Percentiles rank a stretch among this genome's conserved stretches.
Evolutionary conservation across 2,797 vertebrate species (phyloP).

Genomic region (Myoxocephalus aenaeus): DNA sequence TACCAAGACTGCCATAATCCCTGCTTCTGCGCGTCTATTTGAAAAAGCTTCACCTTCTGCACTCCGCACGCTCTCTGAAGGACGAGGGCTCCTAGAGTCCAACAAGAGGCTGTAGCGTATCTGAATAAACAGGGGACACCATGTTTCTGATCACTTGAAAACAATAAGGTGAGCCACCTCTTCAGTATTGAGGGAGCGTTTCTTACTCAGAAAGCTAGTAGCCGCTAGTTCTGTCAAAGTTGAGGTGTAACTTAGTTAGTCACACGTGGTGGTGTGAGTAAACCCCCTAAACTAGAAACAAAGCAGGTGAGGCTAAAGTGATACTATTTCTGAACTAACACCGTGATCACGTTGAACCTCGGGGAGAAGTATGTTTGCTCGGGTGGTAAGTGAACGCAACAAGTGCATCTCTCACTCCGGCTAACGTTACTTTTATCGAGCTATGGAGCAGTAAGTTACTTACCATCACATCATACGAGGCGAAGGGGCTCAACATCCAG

Average conservation of each 20-base stretch:
- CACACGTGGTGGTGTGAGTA: background rate
- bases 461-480: constrained; percentile 37
- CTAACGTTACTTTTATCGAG: background rate
- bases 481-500: background rate
- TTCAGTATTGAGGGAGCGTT: background rate
- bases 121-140: constrained; percentile 22
- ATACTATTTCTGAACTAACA: background rate
- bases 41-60: constrained; percentile 59
- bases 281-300: background rate
- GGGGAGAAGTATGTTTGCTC: background rate
- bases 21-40: constrained; percentile 45
- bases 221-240: background rate
- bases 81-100: background rate
- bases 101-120: background rate
- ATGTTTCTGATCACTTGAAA: constrained; percentile 31
- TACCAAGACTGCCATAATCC: constrained; percentile 75
- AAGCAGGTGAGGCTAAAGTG: background rate
- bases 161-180: constrained; percentile 29
- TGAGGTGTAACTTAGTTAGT: background rate
- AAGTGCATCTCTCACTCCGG: constrained; percentile 55
- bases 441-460: constrained; percentile 27
- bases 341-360: no score
- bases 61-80: constrained; percentile 3
- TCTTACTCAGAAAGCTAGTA: background rate
- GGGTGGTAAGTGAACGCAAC: constrained; percentile 49